phyloP scores from a whole-genome alignment of 2,113 vertebrate genomes.

The Colius striatus region DNA sequence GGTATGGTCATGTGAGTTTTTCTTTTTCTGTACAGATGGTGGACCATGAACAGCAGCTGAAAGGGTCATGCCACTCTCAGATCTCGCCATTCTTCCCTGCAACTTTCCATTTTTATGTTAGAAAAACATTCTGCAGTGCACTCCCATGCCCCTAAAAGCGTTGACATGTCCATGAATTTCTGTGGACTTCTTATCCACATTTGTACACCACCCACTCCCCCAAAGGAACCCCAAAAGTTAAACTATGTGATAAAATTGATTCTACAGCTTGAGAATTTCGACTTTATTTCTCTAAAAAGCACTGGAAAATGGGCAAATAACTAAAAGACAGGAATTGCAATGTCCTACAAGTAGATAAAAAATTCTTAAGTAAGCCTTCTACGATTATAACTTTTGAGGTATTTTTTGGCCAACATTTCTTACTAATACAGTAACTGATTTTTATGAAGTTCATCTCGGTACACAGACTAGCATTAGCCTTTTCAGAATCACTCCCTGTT shows the following conservation, averaged over 20 bases:
- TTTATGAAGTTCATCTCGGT: neutral
- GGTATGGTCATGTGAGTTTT: neutral
- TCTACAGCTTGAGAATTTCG: neutral
- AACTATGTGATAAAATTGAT: neutral
- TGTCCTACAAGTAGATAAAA: neutral
- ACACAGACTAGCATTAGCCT: neutral
- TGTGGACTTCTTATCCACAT: neutral
- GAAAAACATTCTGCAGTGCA: neutral
- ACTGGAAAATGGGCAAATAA: neutral
- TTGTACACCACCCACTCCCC: neutral
- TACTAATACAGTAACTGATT: neutral
- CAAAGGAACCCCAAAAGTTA: fast-evolving
- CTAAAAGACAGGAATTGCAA: neutral
- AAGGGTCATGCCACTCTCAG: neutral
- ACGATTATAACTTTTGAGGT: neutral
- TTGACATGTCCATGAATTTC: neutral
- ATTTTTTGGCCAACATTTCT: neutral
- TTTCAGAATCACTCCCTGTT: neutral
- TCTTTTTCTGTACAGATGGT: neutral
- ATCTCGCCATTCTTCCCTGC: neutral
- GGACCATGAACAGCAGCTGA: neutral
- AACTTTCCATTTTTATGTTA: neutral
- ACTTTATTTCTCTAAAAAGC: neutral
- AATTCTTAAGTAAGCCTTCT: neutral
- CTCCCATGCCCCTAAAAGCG: neutral